These are phyloP conservation scores for Mormyrops boulengeri DNA, from an alignment of 2,797 vertebrate genomes.

Conservation along the genomic window DNA sequence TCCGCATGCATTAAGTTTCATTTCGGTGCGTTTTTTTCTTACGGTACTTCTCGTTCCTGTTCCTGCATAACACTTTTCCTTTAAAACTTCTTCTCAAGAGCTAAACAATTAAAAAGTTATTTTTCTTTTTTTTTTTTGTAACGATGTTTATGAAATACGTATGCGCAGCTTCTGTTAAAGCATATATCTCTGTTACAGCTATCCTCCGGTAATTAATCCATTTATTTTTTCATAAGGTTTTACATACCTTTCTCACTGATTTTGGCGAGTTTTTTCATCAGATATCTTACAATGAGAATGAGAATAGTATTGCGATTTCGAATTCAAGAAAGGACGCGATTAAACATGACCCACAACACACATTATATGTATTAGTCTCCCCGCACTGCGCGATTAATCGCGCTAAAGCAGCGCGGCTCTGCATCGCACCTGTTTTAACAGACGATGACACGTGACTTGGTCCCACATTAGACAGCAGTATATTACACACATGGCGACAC, in stretches of 20 bases:
- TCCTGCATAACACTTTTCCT: constrained; percentile 2
- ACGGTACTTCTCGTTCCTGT: neutral
- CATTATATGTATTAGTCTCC: constrained; percentile 45
- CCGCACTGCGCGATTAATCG: constrained; percentile 40
- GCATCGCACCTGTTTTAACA: constrained; percentile 29
- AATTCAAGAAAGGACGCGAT: neutral
- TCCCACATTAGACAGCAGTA: constrained; percentile 10
- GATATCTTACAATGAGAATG: neutral
- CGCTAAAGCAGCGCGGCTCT: constrained; percentile 40
- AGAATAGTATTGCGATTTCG: neutral
- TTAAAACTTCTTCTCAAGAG: neutral
- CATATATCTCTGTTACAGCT: neutral
- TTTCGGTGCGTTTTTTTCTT: constrained; percentile 2
- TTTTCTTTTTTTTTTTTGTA: neutral
- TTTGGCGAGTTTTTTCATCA: neutral
- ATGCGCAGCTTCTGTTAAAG: neutral
- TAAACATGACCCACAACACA: constrained; percentile 31
- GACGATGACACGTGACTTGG: constrained; percentile 27
- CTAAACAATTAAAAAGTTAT: neutral
- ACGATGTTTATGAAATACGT: too few relatives aligned
- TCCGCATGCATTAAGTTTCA: neutral
- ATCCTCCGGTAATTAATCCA: neutral
- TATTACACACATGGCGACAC: neutral
- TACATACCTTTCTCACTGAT: neutral
- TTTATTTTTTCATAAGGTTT: neutral